Percentiles rank a stretch among this genome's conserved stretches.
These are phyloP conservation scores for Drosophila nigricruria DNA, from an alignment of 2,888 invertebrate species.

Conservation along the genomic window DNA sequence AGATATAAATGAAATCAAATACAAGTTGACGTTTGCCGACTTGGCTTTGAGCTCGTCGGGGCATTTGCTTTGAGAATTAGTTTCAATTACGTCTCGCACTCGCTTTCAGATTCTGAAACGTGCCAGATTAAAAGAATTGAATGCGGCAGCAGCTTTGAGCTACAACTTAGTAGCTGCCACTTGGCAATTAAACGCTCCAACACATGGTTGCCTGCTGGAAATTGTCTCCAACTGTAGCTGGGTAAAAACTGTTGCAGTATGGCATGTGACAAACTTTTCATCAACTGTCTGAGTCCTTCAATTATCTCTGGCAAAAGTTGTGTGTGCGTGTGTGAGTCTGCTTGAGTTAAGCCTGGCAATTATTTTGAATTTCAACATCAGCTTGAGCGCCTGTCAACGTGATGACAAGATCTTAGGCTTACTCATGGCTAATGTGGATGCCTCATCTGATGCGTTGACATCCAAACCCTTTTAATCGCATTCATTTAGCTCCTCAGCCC, in stretches of 20 bases:
- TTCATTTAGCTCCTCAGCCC: not conserved
- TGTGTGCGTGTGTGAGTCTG: constrained; percentile 5
- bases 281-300: constrained; percentile 21
- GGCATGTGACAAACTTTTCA: constrained; percentile 6
- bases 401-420: constrained; percentile 6
- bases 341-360: constrained; percentile 41
- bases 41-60: constrained; percentile 42
- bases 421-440: not conserved
- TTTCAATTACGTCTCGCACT: constrained; percentile 66
- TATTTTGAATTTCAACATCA: constrained; percentile 33
- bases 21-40: constrained; percentile 28
- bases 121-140: constrained; percentile 26
- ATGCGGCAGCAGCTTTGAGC: constrained; percentile 1
- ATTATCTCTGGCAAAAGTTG: constrained; percentile 28
- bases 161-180: constrained; percentile 13
- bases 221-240: not conserved
- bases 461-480: constrained; percentile 32
- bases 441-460: not conserved
- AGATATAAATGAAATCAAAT: constrained; percentile 52
- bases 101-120: constrained; percentile 12
- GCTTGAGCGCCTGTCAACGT: constrained; percentile 17
- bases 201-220: not conserved
- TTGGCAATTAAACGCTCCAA: constrained; percentile 42
- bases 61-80: constrained; percentile 73
- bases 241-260: not conserved